phyloP scores from a whole-genome alignment of 2,888 invertebrate species.

The Beris morrisii region DNA sequence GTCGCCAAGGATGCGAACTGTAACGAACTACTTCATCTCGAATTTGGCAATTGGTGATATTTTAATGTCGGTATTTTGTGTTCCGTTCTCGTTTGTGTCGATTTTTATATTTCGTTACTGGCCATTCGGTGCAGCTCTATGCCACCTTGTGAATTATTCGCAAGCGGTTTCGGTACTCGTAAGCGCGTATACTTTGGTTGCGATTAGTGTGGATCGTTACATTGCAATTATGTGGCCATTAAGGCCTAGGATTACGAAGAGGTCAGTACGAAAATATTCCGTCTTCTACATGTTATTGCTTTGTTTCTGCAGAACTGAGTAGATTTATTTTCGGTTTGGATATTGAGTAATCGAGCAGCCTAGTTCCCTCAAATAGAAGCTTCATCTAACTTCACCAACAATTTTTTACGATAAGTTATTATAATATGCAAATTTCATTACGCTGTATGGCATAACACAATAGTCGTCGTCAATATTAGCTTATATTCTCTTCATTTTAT shows the following conservation, averaged over 20 bases:
- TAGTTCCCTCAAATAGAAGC: too few relatives aligned
- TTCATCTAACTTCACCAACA: too few relatives aligned
- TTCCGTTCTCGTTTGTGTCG: slow-evolving; percentile 86
- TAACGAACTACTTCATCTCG: slow-evolving; percentile 90
- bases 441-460: too few relatives aligned
- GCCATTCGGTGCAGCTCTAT: slow-evolving; percentile 84
- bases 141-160: slow-evolving; percentile 79
- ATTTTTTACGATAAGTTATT: too few relatives aligned
- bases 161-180: slow-evolving; percentile 81
- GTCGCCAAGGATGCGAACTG: slow-evolving; percentile 84
- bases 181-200: slow-evolving; percentile 87
- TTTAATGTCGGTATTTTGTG: slow-evolving; percentile 85
- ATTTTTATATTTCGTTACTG: slow-evolving; percentile 79
- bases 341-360: not conserved
- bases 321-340: not conserved
- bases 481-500: too few relatives aligned
- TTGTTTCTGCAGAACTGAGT: not conserved
- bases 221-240: slow-evolving; percentile 89
- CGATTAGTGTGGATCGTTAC: slow-evolving; percentile 88
- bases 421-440: too few relatives aligned
- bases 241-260: slow-evolving; percentile 76
- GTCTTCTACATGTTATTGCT: not conserved
- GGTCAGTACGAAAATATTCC: slow-evolving; percentile 47
- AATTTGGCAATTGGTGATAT: slow-evolving; percentile 88
- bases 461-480: too few relatives aligned